Base-by-base conservation (phyloP, 2,888 invertebrate species). In the Polydrusus cervinus region DNA sequence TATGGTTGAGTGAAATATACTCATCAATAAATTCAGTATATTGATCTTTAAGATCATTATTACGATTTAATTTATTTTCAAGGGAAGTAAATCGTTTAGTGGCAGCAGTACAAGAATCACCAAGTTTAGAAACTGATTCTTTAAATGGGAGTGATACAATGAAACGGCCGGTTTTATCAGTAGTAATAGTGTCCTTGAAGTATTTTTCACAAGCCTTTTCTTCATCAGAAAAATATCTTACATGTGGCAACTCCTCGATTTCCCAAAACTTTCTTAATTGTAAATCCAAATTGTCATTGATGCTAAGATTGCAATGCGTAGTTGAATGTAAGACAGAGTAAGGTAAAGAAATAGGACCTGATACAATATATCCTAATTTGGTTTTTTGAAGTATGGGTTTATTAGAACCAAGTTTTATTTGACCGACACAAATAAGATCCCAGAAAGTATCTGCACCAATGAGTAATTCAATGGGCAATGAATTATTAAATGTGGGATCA, bases 301-400 rank as follows among this genome's bases (percentile, higher is more conserved):
- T 47, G 47, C 14, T 47, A 14, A 49, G 14, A 49, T 49, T 14
- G 16, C 49, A 49, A 7, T 49, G 18, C n/a, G 16, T 49, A 16
- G n/a, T 49, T 16, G 49, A 49, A 49, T 10, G 18, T 49, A 14
- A 16, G 14, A 49, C 8, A 16, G 49, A 49, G 14, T 14, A n/a
- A 10, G 49, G 18, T 3, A 16, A 20, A 47, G 18, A 47, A 7
- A 79, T 57, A n/a, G 66, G 69, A 6, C 77, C 76, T 20, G 76
- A 65, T 51, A 74, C 40, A 18, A 77, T 64, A 74, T 76, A 76
- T 16, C 76, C 75, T 10, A 78, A 38, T 51, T 73, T 72, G 0
- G 76, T 70, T 51, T 78, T 76, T 57, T 77, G 75, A 18, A 74
- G 55, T n/a, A 74, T 66, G 1, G 76, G 77, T n/a, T 43, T 13